phyloP scores from a whole-genome alignment of 2,888 invertebrate genomes.

The Phania funesta region DNA sequence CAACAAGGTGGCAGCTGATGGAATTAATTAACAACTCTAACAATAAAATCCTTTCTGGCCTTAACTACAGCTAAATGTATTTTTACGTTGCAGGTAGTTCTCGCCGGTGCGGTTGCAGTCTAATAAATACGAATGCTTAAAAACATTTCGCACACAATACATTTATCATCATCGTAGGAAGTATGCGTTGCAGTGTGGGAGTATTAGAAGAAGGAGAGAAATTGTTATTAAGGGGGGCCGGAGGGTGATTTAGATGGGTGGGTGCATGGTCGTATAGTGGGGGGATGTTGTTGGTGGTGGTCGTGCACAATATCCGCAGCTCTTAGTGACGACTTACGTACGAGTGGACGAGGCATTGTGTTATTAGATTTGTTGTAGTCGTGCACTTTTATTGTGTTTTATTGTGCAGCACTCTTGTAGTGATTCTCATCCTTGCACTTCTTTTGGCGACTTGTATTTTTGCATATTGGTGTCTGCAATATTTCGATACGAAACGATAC shows the following conservation, averaged over 20 bases:
- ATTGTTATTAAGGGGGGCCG: background rate
- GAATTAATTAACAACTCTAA: no score
- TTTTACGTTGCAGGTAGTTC: background rate
- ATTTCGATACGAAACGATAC: constrained; percentile 66
- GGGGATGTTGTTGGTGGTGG: constrained; percentile 8
- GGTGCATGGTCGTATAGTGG: background rate
- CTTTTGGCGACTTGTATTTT: constrained; percentile 54
- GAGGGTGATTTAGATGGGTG: background rate
- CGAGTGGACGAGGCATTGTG: constrained; percentile 52
- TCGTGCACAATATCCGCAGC: constrained; percentile 59
- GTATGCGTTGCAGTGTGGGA: background rate
- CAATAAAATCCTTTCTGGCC: no score
- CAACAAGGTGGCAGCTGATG: no score
- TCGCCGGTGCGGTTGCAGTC: background rate
- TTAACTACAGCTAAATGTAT: no score
- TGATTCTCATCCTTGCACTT: constrained; percentile 57
- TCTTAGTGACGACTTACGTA: constrained; percentile 63
- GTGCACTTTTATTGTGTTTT: constrained; percentile 67
- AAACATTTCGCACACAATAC: constrained; percentile 56
- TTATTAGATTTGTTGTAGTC: constrained; percentile 68
- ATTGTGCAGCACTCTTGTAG: constrained; percentile 66
- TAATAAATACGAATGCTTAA: constrained; percentile 26
- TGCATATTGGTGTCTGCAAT: constrained; percentile 64
- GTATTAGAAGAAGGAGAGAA: background rate
- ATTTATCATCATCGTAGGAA: constrained; percentile 61